A percentile compares a stretch with the other conserved stretches of the same genome.
phyloP scores from a whole-genome alignment of 2,113 vertebrate genomes.

The Bos javanicus region DNA sequence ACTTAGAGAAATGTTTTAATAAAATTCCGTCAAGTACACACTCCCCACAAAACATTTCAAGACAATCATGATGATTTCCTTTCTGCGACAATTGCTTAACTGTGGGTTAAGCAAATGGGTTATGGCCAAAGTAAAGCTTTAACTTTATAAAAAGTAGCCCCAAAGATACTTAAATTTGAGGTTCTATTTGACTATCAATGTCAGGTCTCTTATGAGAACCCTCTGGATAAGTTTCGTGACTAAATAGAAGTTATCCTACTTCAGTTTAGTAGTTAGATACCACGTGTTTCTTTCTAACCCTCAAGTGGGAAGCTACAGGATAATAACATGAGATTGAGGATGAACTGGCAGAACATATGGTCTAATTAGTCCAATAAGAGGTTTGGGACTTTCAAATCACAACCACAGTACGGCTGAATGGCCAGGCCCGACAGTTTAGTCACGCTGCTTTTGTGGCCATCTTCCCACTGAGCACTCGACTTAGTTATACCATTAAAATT shows the following conservation, averaged over 20 bases:
- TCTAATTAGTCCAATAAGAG: background rate
- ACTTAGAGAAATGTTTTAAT: constrained; percentile 23
- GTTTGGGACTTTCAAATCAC: background rate
- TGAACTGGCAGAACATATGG: background rate
- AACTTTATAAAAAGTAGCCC: constrained; percentile 23
- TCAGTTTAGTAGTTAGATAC: background rate
- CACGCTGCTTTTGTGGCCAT: background rate
- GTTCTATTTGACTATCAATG: background rate
- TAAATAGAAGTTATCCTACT: background rate
- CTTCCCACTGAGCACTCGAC: background rate
- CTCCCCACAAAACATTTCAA: constrained; percentile 7
- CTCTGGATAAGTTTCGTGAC: background rate
- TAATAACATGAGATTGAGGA: background rate
- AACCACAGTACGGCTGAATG: background rate
- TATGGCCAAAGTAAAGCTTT: background rate
- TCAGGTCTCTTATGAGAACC: background rate
- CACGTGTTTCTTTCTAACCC: background rate
- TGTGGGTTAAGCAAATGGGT: background rate
- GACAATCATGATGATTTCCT: background rate
- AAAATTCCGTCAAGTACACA: constrained; percentile 13
- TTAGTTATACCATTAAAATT: background rate
- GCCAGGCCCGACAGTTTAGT: background rate
- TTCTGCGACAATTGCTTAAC: background rate
- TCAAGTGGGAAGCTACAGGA: background rate
- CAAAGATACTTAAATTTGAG: background rate